Evolutionary conservation across 1,140 invertebrate species (phyloP).

Genomic region (Cydia splendana): DNA sequence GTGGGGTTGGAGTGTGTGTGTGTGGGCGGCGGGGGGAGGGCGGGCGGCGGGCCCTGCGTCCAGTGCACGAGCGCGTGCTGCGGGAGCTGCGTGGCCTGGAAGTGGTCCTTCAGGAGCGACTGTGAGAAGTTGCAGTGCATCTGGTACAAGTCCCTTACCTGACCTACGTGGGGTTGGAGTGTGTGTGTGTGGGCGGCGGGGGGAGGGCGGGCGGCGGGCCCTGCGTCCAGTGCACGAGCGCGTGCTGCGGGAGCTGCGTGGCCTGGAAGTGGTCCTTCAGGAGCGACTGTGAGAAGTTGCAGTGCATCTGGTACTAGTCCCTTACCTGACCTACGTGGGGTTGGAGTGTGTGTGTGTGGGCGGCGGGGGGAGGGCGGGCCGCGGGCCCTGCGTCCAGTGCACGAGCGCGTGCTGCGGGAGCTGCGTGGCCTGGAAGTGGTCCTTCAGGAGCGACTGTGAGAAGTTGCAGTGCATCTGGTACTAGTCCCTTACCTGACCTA

Average conservation of each 20-base stretch:
- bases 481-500: slow-evolving; percentile 53
- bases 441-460: slow-evolving; percentile 94
- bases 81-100: slow-evolving; percentile 93
- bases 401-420: slow-evolving; percentile 94
- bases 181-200: slow-evolving; percentile 51
- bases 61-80: slow-evolving; percentile 94
- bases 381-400: slow-evolving; percentile 88
- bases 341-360: slow-evolving; percentile 43
- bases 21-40: slow-evolving; percentile 63
- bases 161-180: slow-evolving; percentile 34
- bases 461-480: slow-evolving; percentile 97
- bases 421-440: slow-evolving; percentile 96
- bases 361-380: slow-evolving; percentile 81
- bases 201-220: slow-evolving; percentile 84
- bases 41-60: slow-evolving; percentile 87
- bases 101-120: slow-evolving; percentile 95
- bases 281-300: slow-evolving; percentile 95
- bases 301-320: slow-evolving; percentile 89
- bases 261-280: slow-evolving; percentile 97
- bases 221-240: slow-evolving; percentile 92
- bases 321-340: slow-evolving; percentile 33
- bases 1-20: slow-evolving; percentile 20
- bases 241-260: slow-evolving; percentile 93
- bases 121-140: slow-evolving; percentile 97
- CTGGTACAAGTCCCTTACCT: slow-evolving; percentile 59